These are phyloP conservation scores for Megastigmus dorsalis DNA, from an alignment of 2,888 invertebrate species.

Conservation along the genomic window DNA sequence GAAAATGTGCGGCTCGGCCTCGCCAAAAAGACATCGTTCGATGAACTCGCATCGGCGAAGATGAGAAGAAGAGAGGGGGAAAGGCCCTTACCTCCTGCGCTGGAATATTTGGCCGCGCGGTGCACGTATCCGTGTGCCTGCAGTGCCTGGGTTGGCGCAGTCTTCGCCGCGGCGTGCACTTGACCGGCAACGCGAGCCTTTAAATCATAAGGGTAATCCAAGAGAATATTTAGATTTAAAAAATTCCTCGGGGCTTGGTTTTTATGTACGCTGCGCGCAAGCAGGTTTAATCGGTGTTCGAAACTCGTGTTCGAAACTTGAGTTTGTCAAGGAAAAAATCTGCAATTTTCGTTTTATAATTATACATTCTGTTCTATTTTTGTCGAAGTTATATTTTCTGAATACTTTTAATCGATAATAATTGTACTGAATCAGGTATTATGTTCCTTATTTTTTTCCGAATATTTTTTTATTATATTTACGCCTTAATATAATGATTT, in stretches of 20 bases:
- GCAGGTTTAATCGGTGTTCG: neutral
- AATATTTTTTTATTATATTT: too few species aligned
- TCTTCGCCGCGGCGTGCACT: neutral
- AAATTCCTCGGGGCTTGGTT: neutral
- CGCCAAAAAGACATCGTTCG: conserved; percentile 25
- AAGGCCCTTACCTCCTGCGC: neutral
- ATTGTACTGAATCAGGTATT: too few species aligned
- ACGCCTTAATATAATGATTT: too few species aligned
- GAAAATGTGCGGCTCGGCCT: neutral
- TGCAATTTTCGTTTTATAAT: conserved; percentile 1
- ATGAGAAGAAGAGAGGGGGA: neutral
- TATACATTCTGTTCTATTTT: too few species aligned
- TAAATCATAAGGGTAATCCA: conserved; percentile 35
- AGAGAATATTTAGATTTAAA: conserved; percentile 17
- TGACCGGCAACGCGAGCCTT: neutral
- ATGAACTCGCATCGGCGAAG: conserved; percentile 41
- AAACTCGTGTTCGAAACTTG: neutral
- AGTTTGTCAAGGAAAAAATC: neutral
- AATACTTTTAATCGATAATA: too few species aligned
- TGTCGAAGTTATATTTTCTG: neutral
- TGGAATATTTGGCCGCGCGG: neutral
- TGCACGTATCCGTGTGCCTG: too few species aligned
- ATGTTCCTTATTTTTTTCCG: too few species aligned
- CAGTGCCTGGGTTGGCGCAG: too few species aligned
- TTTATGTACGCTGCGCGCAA: neutral